Conservation (phyloP, 2,113 vertebrate genomes). For the Corapipo altera region DNA sequence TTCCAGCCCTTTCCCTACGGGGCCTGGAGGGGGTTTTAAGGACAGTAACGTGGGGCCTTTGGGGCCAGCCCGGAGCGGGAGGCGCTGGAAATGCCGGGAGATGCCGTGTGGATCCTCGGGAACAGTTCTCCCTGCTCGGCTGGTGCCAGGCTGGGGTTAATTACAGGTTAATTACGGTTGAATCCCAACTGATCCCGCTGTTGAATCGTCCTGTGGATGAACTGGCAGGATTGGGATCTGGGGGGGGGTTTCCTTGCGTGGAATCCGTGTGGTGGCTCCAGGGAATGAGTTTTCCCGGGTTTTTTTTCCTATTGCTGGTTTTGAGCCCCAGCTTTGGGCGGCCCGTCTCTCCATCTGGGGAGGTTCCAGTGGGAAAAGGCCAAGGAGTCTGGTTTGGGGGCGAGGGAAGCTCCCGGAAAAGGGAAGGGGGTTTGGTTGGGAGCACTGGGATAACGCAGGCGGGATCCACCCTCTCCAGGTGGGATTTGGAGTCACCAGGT, state of each 20-base stretch:
- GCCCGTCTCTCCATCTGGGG: not conserved
- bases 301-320: too few relatives aligned
- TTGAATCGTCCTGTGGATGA: not conserved
- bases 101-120: not conserved
- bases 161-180: too few relatives aligned
- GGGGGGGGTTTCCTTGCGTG: not conserved
- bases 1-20: not conserved
- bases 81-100: rapidly evolving
- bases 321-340: not conserved
- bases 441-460: not conserved
- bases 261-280: rapidly evolving
- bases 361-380: not conserved
- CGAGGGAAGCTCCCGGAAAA: not conserved
- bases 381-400: not conserved
- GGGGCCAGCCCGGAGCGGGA: not conserved
- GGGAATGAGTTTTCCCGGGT: not conserved
- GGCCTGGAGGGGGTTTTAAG: not conserved
- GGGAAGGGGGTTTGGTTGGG: too few relatives aligned
- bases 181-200: rapidly evolving
- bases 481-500: rapidly evolving
- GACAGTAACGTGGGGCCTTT: rapidly evolving
- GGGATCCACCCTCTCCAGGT: too few relatives aligned
- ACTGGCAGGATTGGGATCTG: not conserved
- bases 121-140: not conserved
- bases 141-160: rapidly evolving